phyloP scores from a whole-genome alignment of 2,113 vertebrate species.

The Hippopotamus amphibius region DNA sequence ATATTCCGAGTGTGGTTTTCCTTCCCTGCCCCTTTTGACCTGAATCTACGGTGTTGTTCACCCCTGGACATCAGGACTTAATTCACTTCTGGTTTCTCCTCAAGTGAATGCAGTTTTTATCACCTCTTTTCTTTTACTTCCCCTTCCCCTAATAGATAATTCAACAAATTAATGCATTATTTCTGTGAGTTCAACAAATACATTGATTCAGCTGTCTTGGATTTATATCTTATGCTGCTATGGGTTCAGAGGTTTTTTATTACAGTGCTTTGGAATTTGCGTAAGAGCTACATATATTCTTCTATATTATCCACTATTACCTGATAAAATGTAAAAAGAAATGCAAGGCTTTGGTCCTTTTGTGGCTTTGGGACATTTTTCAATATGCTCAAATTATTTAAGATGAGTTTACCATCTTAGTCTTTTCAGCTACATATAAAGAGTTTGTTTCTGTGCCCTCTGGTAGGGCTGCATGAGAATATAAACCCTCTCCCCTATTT shows the following conservation, averaged over 20 bases:
- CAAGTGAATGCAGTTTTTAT: not conserved
- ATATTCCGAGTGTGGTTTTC: not conserved
- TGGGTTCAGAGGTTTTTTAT: not conserved
- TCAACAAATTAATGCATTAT: not conserved
- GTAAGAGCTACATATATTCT: not conserved
- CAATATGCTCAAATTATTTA: not conserved
- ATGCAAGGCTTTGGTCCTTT: not conserved
- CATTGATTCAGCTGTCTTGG: not conserved
- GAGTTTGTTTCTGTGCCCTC: not conserved
- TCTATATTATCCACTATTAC: not conserved
- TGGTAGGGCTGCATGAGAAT: not conserved
- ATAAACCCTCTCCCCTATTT: not conserved
- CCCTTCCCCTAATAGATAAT: not conserved
- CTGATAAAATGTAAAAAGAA: not conserved
- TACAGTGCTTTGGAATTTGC: not conserved
- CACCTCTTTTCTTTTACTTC: not conserved
- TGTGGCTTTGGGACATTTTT: not conserved
- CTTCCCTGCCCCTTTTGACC: not conserved
- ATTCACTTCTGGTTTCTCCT: not conserved
- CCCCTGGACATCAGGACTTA: not conserved
- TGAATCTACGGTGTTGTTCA: not conserved
- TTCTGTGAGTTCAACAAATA: not conserved
- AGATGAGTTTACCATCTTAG: not conserved
- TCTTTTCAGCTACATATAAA: not conserved
- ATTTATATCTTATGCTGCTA: not conserved